Base-by-base conservation (phyloP, 2,113 vertebrate genomes). In the Leptobrachium leishanense region DNA sequence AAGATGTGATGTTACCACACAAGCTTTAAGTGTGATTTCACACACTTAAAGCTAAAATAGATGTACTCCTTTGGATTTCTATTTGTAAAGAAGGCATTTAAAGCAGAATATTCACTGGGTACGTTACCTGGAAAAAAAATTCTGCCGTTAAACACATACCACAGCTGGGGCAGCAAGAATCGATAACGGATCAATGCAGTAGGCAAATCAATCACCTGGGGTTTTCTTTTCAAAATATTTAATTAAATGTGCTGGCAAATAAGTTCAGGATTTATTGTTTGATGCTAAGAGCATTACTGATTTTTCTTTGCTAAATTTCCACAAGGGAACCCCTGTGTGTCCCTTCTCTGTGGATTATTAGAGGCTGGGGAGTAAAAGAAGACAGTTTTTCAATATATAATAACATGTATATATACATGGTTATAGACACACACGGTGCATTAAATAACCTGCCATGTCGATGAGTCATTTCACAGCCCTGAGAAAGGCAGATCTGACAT, bases 371-470 rank as follows among this genome's bases (percentile, higher is more conserved):
- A 95, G 92, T 91, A 92, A 85, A 88, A 31, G 88, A 76, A 93
- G 94, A 95, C 94, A 94, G 92, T 90, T 96, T 95, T 93, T 93
- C 94, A 88, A 95, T 96, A 95, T 92, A 95, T 95, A 95, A 96
- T 95, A 93, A 93, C 91, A 91, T 90, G 91, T 94, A 94, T 94
- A 94, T 94, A 94, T 90, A 93, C 94, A 95, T 94, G 92, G 92
- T 93, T 93, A 94, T 94, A 94, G 91, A 93, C 92, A 93, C 90
- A 88, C 88, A 88, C 86, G 89, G 90, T 82, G 91, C 88, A 93
- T 89, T 92, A 92, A 91, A 92, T 93, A 95, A 95, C 95, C 93
- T 91, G 90, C 90, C 92, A 90, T 89, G 91, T 91, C 87, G 90
- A 92, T 88, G 85, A 87, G 87, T 94, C 90, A 88, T 92, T 94